Percentiles rank a stretch among this genome's conserved stretches.
phyloP scores from a whole-genome alignment of 1,140 invertebrate species.

The Solenopsis invicta region DNA sequence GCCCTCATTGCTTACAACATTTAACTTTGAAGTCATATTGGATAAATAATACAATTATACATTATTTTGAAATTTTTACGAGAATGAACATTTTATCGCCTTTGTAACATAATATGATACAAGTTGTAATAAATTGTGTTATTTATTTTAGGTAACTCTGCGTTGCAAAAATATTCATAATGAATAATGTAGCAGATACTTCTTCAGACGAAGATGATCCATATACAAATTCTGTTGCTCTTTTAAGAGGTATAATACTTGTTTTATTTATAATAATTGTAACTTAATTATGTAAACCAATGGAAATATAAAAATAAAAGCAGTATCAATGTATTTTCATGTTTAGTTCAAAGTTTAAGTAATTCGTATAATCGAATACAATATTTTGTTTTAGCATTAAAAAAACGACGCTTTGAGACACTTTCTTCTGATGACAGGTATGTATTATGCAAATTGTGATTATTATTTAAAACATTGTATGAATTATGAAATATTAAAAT shows the following conservation, averaged over 20 bases:
- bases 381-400: conserved; percentile 42
- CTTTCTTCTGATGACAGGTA: not conserved
- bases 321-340: not conserved
- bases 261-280: not conserved
- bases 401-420: conserved; percentile 7
- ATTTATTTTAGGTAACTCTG: not conserved
- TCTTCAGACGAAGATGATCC: conserved; percentile 76
- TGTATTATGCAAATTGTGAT: not conserved
- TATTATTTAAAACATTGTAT: conserved; percentile 15
- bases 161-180: conserved; percentile 17
- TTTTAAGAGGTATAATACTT: conserved; percentile 69
- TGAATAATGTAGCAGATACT: conserved; percentile 52
- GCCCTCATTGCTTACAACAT: too few relatives aligned
- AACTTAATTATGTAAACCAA: not conserved
- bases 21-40: not conserved
- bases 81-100: not conserved
- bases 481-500: not conserved
- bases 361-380: not conserved
- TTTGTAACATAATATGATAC: not conserved
- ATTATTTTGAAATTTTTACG: not conserved
- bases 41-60: not conserved
- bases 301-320: not conserved
- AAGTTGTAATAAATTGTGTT: not conserved
- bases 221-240: conserved; percentile 73
- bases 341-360: not conserved